Evolutionary conservation across 1,140 invertebrate species (phyloP).

Genomic region (Venustaconcha ellipsiformis): DNA sequence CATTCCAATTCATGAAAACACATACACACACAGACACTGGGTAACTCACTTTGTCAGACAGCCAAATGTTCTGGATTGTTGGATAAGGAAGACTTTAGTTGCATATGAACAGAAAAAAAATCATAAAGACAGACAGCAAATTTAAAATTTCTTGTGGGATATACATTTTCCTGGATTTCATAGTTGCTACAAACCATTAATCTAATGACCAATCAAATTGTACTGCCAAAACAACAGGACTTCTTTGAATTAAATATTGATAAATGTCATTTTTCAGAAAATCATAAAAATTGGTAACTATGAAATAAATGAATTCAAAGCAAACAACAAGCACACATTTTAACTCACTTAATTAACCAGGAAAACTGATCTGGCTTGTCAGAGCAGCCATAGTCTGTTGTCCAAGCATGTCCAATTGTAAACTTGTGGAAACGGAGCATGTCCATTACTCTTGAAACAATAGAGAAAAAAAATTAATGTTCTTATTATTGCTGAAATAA

Average conservation of each 20-base stretch:
- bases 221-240: no score
- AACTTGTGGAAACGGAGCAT: slow-evolving; percentile 99
- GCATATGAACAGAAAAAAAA: no score
- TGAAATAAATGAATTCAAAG: no score
- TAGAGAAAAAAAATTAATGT: not conserved
- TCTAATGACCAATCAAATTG: no score
- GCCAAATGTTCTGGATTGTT: no score
- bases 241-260: not conserved
- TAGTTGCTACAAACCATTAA: no score
- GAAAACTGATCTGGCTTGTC: slow-evolving; percentile 91
- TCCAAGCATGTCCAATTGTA: slow-evolving; percentile 97
- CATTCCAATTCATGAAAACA: no score
- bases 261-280: not conserved
- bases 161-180: not conserved
- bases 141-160: not conserved
- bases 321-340: not conserved
- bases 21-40: no score
- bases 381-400: slow-evolving; percentile 94
- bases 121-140: not conserved
- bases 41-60: no score
- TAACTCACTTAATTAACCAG: slow-evolving; percentile 82
- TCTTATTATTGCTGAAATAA: no score
- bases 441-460: slow-evolving; percentile 87
- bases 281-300: not conserved
- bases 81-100: no score